A percentile compares a stretch with the other conserved stretches of the same genome.
Evolutionary conservation across 2,113 vertebrate genomes (phyloP).

Genomic region (Trachemys scripta): DNA sequence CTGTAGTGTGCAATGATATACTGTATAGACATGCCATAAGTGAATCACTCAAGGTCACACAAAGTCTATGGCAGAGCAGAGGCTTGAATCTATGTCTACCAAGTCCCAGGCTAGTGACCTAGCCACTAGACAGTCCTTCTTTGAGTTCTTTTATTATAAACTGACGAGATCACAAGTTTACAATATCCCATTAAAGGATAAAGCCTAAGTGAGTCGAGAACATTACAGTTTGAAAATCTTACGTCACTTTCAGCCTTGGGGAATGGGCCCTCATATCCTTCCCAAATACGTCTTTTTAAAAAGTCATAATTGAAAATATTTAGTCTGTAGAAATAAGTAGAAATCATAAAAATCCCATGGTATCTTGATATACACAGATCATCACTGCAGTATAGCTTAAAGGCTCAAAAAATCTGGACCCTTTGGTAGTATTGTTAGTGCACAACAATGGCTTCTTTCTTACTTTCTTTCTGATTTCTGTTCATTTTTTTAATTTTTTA

Average conservation of each 20-base stretch:
- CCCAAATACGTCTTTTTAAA: constrained; percentile 1
- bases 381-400: not conserved
- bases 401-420: not conserved
- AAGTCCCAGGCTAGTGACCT: not conserved
- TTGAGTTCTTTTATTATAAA: not conserved
- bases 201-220: not conserved
- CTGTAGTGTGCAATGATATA: not conserved
- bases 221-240: not conserved
- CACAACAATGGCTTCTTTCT: not conserved
- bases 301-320: not conserved
- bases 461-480: not conserved
- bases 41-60: not conserved
- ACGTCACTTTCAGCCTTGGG: not conserved
- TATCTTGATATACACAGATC: not conserved
- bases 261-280: not conserved
- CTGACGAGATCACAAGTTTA: not conserved
- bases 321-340: not conserved
- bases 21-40: not conserved
- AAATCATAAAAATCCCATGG: not conserved
- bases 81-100: not conserved
- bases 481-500: constrained; percentile 32
- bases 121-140: not conserved
- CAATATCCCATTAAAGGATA: not conserved
- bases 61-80: not conserved
- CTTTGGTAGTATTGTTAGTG: not conserved